phyloP scores from a whole-genome alignment of 2,888 invertebrate species.

The Morpho helenor region DNA sequence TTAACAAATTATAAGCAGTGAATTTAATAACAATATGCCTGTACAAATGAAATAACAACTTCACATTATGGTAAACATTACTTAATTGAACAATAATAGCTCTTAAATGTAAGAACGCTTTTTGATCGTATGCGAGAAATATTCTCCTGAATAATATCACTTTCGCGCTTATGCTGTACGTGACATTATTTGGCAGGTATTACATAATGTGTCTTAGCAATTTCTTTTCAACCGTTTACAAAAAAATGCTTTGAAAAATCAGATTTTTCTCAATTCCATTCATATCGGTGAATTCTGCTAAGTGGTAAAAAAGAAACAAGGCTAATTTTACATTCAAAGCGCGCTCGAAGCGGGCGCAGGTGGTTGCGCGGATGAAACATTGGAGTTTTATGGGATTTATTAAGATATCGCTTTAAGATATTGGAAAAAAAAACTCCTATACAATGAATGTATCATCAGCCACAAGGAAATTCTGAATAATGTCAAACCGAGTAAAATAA shows the following conservation, averaged over 20 bases:
- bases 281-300: conserved; percentile 61
- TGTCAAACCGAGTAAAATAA: conserved; percentile 19
- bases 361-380: conserved; percentile 71
- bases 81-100: too few relatives aligned
- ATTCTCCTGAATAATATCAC: conserved; percentile 22
- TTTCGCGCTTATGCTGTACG: conserved; percentile 19
- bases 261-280: conserved; percentile 65
- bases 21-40: too few relatives aligned
- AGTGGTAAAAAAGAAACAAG: conserved; percentile 78
- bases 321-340: conserved; percentile 76
- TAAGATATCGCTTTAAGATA: conserved; percentile 69
- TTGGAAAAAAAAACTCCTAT: conserved; percentile 55
- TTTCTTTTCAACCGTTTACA: conserved; percentile 24
- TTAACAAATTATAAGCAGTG: too few relatives aligned
- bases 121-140: conserved; percentile 10
- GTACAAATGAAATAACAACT: too few relatives aligned
- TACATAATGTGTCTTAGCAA: conserved; percentile 19
- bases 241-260: conserved; percentile 46
- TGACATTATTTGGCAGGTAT: conserved; percentile 17
- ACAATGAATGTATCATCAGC: conserved; percentile 12
- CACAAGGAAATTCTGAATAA: conserved; percentile 15
- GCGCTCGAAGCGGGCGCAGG: conserved; percentile 64
- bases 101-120: too few relatives aligned
- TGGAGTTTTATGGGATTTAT: conserved; percentile 76
- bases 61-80: too few relatives aligned